phyloP scores from a whole-genome alignment of 2,113 vertebrate genomes.

The Leptobrachium ailaonicum region DNA sequence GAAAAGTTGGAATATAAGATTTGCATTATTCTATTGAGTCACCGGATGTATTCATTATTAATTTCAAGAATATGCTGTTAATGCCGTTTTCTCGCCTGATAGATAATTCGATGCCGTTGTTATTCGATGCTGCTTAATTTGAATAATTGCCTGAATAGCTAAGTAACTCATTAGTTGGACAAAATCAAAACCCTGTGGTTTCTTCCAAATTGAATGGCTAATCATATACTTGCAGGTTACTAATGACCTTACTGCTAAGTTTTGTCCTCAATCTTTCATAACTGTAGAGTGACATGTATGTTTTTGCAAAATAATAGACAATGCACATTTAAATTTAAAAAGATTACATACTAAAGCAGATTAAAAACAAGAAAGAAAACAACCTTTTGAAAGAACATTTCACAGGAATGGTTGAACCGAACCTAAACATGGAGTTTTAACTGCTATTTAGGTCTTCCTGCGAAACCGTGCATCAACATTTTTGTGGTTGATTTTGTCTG shows the following conservation, averaged over 20 bases:
- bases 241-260: background rate
- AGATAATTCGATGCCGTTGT: constrained; percentile 2
- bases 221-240: constrained; percentile 25
- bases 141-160: constrained; percentile 29
- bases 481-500: too few species aligned
- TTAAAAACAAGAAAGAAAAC: too few species aligned
- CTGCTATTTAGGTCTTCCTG: too few species aligned
- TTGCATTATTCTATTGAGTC: background rate
- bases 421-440: too few species aligned
- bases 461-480: too few species aligned
- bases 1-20: background rate
- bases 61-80: background rate
- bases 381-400: too few species aligned
- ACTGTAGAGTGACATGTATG: too few species aligned
- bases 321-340: too few species aligned
- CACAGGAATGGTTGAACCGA: too few species aligned
- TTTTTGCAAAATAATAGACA: too few species aligned
- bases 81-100: background rate
- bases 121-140: constrained; percentile 12
- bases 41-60: background rate
- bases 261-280: background rate
- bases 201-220: constrained; percentile 20
- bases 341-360: too few species aligned
- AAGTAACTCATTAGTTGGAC: constrained; percentile 22
- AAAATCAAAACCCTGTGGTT: constrained; percentile 8